Evolutionary conservation across 2,888 invertebrate species (phyloP), one percentile per base, ranked within the genome.

Genomic region (Mythimna lalbum): DNA sequence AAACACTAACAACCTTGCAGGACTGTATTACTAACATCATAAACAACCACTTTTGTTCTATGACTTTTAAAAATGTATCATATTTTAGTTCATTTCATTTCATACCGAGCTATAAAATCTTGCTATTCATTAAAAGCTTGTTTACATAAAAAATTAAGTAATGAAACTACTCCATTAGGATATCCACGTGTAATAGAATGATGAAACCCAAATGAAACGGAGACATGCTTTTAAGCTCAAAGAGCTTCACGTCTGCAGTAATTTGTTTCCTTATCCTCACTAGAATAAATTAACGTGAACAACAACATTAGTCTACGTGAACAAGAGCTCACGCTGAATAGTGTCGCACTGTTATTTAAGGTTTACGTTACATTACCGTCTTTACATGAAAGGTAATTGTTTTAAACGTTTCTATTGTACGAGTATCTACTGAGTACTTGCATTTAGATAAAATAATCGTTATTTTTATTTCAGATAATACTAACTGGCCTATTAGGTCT

Each of bases 231-330:
- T 61, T 6, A 23, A 74, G n/a, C 36, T 33, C 21, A 33, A 50
- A 36, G 43, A 43, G 39, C n/a, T 33, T 47, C 43, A 27, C 21
- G 49, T 68, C 55, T 50, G 27, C 4, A 47, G 43, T 50, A 68
- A 76, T 61, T 69, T 52, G 27, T 52, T 62, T 59, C 39, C 21
- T n/a, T 17, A 27, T 21, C 47, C 12, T 23, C n/a, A 59, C 53
- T 27, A 31, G 31, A 27, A 52, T 72, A 74, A 65, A 65, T 74
- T 74, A 31, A 50, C 23, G 56, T 65, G 23, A 33, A 49, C n/a
- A 19, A 17, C 31, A 9, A 49, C 70, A 55, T 59, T 31, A 33
- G 47, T 57, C 12, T 17, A 33, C 23, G 36, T 4, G 49, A 77
- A 63, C 49, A 59, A 57, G 50, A n/a, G 21, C 23, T 36, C 21